Base-by-base conservation (phyloP, 2,113 vertebrate genomes). In the Hymenochirus boettgeri region DNA sequence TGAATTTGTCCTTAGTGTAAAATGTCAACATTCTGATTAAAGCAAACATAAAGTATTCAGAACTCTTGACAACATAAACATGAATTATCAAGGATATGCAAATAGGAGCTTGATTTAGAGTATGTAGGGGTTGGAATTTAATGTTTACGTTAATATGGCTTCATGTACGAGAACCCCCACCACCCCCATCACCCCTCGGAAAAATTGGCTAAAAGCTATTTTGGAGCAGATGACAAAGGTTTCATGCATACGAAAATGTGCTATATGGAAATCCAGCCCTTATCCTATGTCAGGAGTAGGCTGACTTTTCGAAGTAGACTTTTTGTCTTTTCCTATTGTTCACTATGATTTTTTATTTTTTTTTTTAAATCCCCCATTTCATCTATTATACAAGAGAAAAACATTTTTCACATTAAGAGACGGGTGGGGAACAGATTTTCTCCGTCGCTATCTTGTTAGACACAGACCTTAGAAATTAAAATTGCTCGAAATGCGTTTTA, bases 1-100 rank as follows among this genome's bases (percentile, higher is more conserved):
- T n/a, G 80, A 86, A 86, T 86, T 85, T 85, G 83, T 81, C 83
- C 86, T 83, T 83, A 82, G 82, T 87, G 84, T 86, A 89, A 52
- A 90, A 89, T 89, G 86, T 86, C 88, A 90, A 88, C 86, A 89
- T 88, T 88, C 84, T 86, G 88, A 89, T 89, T 89, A 89, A 88
- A 88, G 85, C 82, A 88, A 89, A 88, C 85, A 88, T 21, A 78
- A 80, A 84, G 78, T 77, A 83, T 88, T 87, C 83, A 84, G 73
- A 83, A 78, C 79, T 85, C 82, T 73, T 77, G 81, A 86, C 74
- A 80, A 83, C 86, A 88, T 80, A 70, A 65, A 80, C 83, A 84
- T 77, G 79, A 85, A 86, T 87, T 87, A 86, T 85, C 82, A 88
- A 86, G 79, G 71, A 26, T 82, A 85, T 88, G 85, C 72, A 88